These are phyloP conservation scores for Microtus montanus DNA, from an alignment of 2,113 vertebrate genomes.

Conservation along the genomic window DNA sequence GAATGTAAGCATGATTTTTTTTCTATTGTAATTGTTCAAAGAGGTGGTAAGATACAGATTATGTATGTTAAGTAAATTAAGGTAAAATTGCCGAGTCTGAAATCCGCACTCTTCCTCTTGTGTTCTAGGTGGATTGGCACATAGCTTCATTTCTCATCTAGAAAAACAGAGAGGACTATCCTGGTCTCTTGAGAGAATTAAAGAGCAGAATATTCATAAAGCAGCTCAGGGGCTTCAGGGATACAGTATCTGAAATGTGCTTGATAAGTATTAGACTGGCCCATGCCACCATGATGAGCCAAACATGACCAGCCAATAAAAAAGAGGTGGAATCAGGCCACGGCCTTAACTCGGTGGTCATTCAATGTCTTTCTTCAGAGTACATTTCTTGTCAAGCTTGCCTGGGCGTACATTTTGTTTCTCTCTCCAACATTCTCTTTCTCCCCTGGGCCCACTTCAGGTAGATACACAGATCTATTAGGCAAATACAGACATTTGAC, in stretches of 20 bases:
- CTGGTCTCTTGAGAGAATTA: not conserved
- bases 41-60: not conserved
- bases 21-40: conserved; percentile 36
- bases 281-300: not conserved
- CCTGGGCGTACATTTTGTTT: not conserved
- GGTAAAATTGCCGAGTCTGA: not conserved
- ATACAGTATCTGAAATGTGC: not conserved
- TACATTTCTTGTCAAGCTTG: not conserved
- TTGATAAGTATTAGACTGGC: not conserved
- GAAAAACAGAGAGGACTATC: not conserved
- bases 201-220: not conserved
- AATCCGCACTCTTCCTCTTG: not conserved
- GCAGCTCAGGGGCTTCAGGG: not conserved
- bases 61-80: not conserved
- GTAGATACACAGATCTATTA: not conserved
- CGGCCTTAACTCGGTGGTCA: not conserved
- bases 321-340: not conserved
- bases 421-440: not conserved
- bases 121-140: not conserved
- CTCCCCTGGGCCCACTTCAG: too few relatives aligned
- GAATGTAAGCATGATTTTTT: conserved; percentile 25
- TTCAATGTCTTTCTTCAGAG: not conserved
- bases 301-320: not conserved
- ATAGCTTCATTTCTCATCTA: not conserved
- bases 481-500: not conserved